These are phyloP conservation scores for Dryobota labecula DNA, from an alignment of 2,888 invertebrate species.

Conservation along the genomic window DNA sequence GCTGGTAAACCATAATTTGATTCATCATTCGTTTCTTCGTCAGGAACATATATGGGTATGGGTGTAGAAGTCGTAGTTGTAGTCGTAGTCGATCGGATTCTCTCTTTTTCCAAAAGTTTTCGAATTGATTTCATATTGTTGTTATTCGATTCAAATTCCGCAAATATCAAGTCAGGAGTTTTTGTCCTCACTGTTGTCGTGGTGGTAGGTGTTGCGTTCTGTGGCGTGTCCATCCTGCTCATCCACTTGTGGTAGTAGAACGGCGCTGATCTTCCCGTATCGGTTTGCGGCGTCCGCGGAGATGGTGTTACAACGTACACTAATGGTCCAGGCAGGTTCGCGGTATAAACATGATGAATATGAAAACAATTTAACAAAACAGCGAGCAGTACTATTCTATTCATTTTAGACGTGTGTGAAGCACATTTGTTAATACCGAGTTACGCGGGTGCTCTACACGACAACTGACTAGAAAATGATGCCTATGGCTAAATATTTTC, in stretches of 20 bases:
- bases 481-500: constrained; percentile 72
- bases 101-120: constrained; percentile 84
- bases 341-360: constrained; percentile 68
- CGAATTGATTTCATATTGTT: constrained; percentile 82
- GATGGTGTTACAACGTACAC: constrained; percentile 88
- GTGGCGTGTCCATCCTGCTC: constrained; percentile 81
- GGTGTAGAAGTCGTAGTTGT: constrained; percentile 69
- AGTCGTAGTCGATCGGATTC: constrained; percentile 67
- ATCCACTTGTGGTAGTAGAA: constrained; percentile 88
- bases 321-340: constrained; percentile 80
- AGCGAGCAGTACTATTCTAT: constrained; percentile 68
- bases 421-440: constrained; percentile 72
- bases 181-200: constrained; percentile 72
- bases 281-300: constrained; percentile 70
- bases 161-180: constrained; percentile 87
- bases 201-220: constrained; percentile 71
- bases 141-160: constrained; percentile 84
- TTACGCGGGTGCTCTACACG: constrained; percentile 74
- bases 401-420: constrained; percentile 75
- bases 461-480: constrained; percentile 81
- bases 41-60: constrained; percentile 82
- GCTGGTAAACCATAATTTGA: constrained; percentile 71
- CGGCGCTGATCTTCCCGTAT: constrained; percentile 80
- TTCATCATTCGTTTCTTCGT: constrained; percentile 71
- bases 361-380: constrained; percentile 74